Evolutionary conservation across 1,140 invertebrate species (phyloP), one percentile per base, ranked within the genome.

Genomic region (Neodiprion virginianus): DNA sequence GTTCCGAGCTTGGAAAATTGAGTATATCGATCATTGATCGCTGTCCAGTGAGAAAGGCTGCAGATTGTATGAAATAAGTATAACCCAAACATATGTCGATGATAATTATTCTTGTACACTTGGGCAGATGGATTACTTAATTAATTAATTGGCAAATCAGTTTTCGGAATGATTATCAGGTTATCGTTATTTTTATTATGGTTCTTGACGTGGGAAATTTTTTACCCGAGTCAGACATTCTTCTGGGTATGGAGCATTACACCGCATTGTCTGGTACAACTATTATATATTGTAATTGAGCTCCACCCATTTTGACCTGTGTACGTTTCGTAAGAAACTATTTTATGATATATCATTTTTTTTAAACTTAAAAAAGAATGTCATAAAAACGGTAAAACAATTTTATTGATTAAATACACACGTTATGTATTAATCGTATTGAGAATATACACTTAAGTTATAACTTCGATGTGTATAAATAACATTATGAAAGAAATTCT

Each of bases 231-330:
- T 40, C 5, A 40, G 28, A 40, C 28, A 21, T 21, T 21, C 17
- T 40, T 40, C 28, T 40, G 28, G 28, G 5, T 40, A 40, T 40
- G 5, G 28, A 40, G 28, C 28, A 40, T 5, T 40, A 8, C 53
- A 61, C 17, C 53, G n/a, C 53, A 61, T 61, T 61, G 53, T 61
- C n/a, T 17, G n/a, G 53, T 61, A 61, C 53, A 61, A 61, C n/a
- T 40, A 5, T 40, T 61, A 61, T 14, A 61, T 17, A 61, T 17
- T 17, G 3, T 17, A 61, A 61, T 14, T 61, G 4, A 61, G 53
- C 53, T 61, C 53, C 8, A 61, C n/a, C n/a, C 11, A 61, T 61
- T 61, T 61, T 14, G 11, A 17, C 53, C 11, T 61, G 53, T 61
- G 53, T 61, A 61, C n/a, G 53, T 8, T 61, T 14, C n/a, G 11